Evolutionary conservation across 2,113 vertebrate genomes (phyloP).

Genomic region (Agelaius phoeniceus): DNA sequence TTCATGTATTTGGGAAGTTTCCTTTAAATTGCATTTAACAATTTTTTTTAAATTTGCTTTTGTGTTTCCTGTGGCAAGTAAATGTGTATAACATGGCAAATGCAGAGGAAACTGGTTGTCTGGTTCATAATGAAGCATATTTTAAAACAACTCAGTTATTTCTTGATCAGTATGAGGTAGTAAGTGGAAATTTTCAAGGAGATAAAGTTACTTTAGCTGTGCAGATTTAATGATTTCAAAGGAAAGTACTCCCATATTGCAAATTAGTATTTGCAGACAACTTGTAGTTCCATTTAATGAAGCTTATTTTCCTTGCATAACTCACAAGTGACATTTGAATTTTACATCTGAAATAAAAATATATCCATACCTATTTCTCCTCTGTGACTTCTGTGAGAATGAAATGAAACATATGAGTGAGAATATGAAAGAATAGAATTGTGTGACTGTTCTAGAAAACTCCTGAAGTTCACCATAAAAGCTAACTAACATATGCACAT

Average conservation of each 20-base stretch:
- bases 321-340: constrained; percentile 63
- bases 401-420: constrained; percentile 35
- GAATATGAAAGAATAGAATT: constrained; percentile 40
- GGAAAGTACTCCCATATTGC: constrained; percentile 61
- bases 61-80: not conserved
- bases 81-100: not conserved
- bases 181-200: constrained; percentile 59
- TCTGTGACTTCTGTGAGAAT: constrained; percentile 45
- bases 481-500: not conserved
- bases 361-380: constrained; percentile 33
- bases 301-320: constrained; percentile 65
- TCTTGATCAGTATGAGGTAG: constrained; percentile 20
- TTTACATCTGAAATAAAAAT: constrained; percentile 66
- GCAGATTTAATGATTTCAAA: constrained; percentile 69
- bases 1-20: not conserved
- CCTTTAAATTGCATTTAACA: not conserved
- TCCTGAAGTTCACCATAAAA: constrained; percentile 47
- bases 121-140: constrained; percentile 47
- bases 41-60: not conserved
- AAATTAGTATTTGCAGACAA: constrained; percentile 64
- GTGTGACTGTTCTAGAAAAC: constrained; percentile 54
- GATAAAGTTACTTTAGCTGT: constrained; percentile 49
- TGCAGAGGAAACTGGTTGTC: constrained; percentile 7
- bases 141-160: not conserved
- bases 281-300: constrained; percentile 69